Evolutionary conservation across 2,797 vertebrate genomes (phyloP).

Genomic region (Sandelia bainsii): DNA sequence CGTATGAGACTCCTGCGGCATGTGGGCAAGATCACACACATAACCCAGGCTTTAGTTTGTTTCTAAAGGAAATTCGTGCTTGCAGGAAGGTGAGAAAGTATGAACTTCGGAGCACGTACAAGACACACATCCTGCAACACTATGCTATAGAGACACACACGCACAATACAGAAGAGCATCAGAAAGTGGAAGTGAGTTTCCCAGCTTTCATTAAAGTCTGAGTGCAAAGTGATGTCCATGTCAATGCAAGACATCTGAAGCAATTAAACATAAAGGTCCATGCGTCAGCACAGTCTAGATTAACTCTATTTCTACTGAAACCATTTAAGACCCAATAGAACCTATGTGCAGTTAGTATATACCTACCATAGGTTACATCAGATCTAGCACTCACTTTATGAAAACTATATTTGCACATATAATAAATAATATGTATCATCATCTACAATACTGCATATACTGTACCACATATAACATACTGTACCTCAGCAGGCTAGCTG

Average conservation of each 20-base stretch:
- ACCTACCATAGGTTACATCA: too few species aligned
- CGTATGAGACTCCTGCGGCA: constrained; percentile 1
- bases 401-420: too few species aligned
- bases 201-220: constrained; percentile 15
- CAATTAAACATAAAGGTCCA: constrained; percentile 1
- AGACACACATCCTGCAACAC: background rate
- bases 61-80: constrained; percentile 10
- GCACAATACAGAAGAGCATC: background rate
- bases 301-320: background rate
- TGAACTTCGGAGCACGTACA: constrained; percentile 11
- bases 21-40: constrained; percentile 32
- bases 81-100: constrained; percentile 17
- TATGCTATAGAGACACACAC: constrained; percentile 13
- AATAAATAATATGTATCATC: too few species aligned
- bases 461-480: background rate
- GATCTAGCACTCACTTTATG: too few species aligned
- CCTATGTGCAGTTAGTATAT: background rate
- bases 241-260: constrained; percentile 5
- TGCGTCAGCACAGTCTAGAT: background rate
- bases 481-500: background rate
- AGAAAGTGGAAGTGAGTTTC: background rate
- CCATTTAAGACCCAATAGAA: background rate
- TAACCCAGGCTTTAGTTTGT: constrained; percentile 9
- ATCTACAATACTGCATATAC: too few species aligned
- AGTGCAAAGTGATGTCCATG: constrained; percentile 12